These are phyloP conservation scores for Ceratotherium simum DNA, from an alignment of 2,113 vertebrate genomes.

Conservation along the genomic window DNA sequence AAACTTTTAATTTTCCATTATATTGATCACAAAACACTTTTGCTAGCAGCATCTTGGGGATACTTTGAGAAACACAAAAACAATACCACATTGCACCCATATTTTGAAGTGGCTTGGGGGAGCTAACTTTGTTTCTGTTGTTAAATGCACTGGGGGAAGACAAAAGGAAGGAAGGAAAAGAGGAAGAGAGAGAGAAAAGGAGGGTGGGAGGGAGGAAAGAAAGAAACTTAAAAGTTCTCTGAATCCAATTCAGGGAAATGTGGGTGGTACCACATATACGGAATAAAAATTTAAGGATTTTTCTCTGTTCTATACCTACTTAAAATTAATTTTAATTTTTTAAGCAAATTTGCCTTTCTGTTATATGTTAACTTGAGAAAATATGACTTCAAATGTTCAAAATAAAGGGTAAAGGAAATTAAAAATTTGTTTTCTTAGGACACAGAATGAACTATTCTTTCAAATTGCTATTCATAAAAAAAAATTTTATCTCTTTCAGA, in stretches of 20 bases:
- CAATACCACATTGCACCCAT: neutral
- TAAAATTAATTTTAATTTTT: conserved; percentile 38
- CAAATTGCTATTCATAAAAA: neutral
- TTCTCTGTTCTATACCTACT: neutral
- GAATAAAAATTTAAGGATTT: neutral
- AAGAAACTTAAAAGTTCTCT: neutral
- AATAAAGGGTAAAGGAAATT: neutral
- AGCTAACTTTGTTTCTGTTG: neutral
- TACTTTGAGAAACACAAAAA: neutral
- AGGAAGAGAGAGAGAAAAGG: neutral
- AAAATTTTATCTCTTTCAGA: neutral
- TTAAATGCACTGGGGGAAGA: neutral
- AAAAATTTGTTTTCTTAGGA: neutral
- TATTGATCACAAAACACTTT: neutral
- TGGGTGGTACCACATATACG: neutral
- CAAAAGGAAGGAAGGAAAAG: neutral
- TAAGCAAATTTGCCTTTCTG: neutral
- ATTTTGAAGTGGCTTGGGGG: neutral
- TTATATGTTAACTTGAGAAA: conserved; percentile 17
- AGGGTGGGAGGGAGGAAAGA: conserved; percentile 29
- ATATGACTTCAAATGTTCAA: neutral
- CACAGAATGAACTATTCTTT: neutral
- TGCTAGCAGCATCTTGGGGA: neutral
- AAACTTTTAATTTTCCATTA: conserved; percentile 22
- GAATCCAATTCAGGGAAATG: neutral